Percentiles rank a stretch among this genome's conserved stretches.
These are phyloP conservation scores for Rattus norvegicus DNA, from an alignment of 2,113 vertebrate species.

Conservation along the genomic window GRCr8 NC_086019.1:96688501-96689000, in stretches of 20 bases:
- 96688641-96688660: background rate
- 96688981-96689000: background rate
- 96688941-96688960: background rate
- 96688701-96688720: background rate
- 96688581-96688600: background rate
- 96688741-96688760: background rate
- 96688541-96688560: background rate
- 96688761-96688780: background rate
- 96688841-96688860: background rate
- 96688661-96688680: background rate
- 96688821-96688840: background rate
- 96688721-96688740: background rate
- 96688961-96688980: background rate
- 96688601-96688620: background rate
- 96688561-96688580: background rate
- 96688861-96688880: background rate
- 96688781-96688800: background rate
- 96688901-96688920: background rate
- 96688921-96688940: background rate
- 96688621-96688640: background rate
- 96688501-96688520: background rate
- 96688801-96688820: background rate
- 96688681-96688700: background rate
- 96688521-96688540: background rate
- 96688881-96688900: background rate